Percentiles rank a stretch among this genome's conserved stretches.
phyloP scores from a whole-genome alignment of 2,888 invertebrate genomes.

The Himalopsyche japonica region DNA sequence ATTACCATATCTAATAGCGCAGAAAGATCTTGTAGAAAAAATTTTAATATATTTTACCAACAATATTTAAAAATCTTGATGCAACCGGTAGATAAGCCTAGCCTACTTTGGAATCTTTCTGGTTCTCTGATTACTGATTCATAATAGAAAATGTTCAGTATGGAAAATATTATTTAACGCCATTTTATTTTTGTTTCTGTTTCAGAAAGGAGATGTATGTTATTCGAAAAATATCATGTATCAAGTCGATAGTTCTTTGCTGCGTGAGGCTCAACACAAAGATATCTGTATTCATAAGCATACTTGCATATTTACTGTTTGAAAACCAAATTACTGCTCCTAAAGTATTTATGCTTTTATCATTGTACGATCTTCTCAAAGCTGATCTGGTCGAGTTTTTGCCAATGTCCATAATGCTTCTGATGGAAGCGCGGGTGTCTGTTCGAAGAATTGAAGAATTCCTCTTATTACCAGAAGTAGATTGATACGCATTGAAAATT shows the following conservation, averaged over 20 bases:
- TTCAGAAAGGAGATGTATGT: constrained; percentile 69
- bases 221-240: constrained; percentile 68
- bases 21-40: no score
- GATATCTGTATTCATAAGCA: constrained; percentile 75
- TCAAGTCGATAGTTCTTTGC: constrained; percentile 69
- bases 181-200: constrained; percentile 20
- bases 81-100: no score
- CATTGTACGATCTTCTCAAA: constrained; percentile 79
- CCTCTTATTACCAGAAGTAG: constrained; percentile 54
- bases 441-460: constrained; percentile 72
- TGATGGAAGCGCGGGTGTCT: constrained; percentile 76
- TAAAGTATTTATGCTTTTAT: constrained; percentile 76
- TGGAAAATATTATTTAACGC: no score
- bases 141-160: no score
- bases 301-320: constrained; percentile 69
- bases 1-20: no score
- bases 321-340: constrained; percentile 73
- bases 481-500: not conserved
- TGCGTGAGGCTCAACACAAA: constrained; percentile 79
- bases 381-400: constrained; percentile 80
- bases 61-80: no score
- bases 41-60: no score
- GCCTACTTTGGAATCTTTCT: no score
- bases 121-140: no score
- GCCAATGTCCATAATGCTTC: constrained; percentile 75